Conservation (phyloP, 64 coral and sea anemone genomes). For the Acropora yongei region DNA sequence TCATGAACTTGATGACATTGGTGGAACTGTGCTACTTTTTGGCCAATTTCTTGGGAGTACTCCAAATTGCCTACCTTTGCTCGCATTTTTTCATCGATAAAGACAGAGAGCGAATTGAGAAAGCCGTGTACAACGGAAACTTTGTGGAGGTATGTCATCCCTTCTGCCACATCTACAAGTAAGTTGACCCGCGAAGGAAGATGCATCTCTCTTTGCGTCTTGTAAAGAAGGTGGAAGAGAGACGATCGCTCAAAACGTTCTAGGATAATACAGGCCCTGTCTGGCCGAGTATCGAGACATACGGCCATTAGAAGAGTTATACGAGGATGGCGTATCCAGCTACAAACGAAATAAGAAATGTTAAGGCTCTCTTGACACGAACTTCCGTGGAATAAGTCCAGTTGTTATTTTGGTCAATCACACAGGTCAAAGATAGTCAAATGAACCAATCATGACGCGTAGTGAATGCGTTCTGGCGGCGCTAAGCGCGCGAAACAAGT, state of each 20-base stretch:
- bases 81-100: constrained; percentile 69
- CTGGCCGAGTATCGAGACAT: constrained; percentile 15
- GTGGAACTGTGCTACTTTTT: neutral
- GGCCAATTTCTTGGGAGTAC: constrained; percentile 59
- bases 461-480: no score
- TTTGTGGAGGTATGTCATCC: constrained; percentile 71
- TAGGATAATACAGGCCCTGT: constrained; percentile 49
- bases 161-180: constrained; percentile 67
- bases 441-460: no score
- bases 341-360: neutral
- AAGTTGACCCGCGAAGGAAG: constrained; percentile 41
- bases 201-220: constrained; percentile 50
- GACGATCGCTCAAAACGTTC: constrained; percentile 75
- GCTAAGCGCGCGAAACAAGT: no score
- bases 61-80: constrained; percentile 77
- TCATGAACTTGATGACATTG: constrained; percentile 40
- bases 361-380: neutral
- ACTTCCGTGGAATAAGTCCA: no score
- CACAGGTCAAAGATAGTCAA: no score
- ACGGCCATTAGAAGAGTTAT: constrained; percentile 73
- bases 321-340: constrained; percentile 77
- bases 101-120: constrained; percentile 72
- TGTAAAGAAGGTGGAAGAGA: constrained; percentile 64
- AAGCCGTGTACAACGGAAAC: constrained; percentile 77
- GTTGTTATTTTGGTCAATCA: no score